Conservation (phyloP, 1,140 invertebrate species). For the Pseudomyrmex concolor region DNA sequence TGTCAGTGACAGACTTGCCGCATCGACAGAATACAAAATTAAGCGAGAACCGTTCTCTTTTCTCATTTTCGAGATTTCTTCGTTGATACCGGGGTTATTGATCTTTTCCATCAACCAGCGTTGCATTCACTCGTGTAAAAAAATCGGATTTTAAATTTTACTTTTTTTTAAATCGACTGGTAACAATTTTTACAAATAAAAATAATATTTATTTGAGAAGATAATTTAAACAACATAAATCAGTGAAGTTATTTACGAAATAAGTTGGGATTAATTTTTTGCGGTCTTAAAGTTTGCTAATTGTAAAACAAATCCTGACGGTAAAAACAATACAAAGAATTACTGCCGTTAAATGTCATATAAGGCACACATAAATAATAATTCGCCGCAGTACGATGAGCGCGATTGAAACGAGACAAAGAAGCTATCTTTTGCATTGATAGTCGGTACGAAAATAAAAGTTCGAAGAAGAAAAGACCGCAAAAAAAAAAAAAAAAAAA, state of each 20-base stretch:
- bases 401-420: neutral
- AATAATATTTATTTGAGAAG: neutral
- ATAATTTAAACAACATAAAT: no score
- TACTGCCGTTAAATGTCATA: neutral
- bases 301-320: no score
- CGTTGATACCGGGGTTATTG: slow-evolving; percentile 68
- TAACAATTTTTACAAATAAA: slow-evolving; percentile 5
- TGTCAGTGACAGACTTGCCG: neutral
- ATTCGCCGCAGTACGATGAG: neutral
- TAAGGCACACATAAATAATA: neutral
- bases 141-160: slow-evolving; percentile 8
- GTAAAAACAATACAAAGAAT: neutral
- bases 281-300: no score
- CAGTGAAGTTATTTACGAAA: no score
- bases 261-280: no score
- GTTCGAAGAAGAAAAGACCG: slow-evolving; percentile 28
- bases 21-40: neutral
- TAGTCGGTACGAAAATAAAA: neutral
- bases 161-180: neutral
- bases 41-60: slow-evolving; percentile 7
- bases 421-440: neutral
- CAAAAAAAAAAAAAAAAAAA: slow-evolving; percentile 5
- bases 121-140: neutral
- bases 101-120: slow-evolving; percentile 44
- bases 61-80: slow-evolving; percentile 37